These are phyloP conservation scores for Trachythela sp. DNA, from an alignment of 64 coral and sea anemone genomes.

Conservation along the genomic window DNA sequence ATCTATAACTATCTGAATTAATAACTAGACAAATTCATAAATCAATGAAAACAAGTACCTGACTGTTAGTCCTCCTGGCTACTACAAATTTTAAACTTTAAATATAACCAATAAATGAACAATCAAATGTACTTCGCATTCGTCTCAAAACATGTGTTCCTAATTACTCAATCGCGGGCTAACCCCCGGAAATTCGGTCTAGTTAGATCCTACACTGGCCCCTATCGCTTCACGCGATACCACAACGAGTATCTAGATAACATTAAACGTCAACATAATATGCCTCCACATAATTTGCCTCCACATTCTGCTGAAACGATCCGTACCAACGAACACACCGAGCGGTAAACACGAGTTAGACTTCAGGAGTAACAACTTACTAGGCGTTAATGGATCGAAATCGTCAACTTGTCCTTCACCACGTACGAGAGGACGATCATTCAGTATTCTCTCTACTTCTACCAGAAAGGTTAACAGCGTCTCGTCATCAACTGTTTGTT, in stretches of 20 bases:
- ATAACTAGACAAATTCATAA: too few species aligned
- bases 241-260: background rate
- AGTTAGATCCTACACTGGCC: background rate
- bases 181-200: background rate
- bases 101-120: too few species aligned
- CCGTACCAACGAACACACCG: conserved; percentile 3
- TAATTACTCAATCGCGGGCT: too few species aligned
- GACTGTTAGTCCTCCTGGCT: too few species aligned
- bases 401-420: conserved; percentile 4
- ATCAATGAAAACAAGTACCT: too few species aligned
- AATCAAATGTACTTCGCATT: too few species aligned
- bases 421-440: conserved; percentile 14
- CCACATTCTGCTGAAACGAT: background rate
- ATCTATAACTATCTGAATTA: too few species aligned
- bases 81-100: too few species aligned
- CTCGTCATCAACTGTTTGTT: conserved; percentile 25
- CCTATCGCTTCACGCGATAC: background rate
- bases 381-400: conserved; percentile 3
- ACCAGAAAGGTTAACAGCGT: background rate
- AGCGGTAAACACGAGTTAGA: background rate
- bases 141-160: too few species aligned
- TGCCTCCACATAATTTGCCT: conserved; percentile 21
- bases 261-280: conserved; percentile 43
- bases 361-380: conserved; percentile 26
- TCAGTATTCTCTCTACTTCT: conserved; percentile 39